Evolutionary conservation across 2,113 vertebrate species (phyloP), one percentile per base, ranked within the genome.

Genomic region (Lagopus leucura): DNA sequence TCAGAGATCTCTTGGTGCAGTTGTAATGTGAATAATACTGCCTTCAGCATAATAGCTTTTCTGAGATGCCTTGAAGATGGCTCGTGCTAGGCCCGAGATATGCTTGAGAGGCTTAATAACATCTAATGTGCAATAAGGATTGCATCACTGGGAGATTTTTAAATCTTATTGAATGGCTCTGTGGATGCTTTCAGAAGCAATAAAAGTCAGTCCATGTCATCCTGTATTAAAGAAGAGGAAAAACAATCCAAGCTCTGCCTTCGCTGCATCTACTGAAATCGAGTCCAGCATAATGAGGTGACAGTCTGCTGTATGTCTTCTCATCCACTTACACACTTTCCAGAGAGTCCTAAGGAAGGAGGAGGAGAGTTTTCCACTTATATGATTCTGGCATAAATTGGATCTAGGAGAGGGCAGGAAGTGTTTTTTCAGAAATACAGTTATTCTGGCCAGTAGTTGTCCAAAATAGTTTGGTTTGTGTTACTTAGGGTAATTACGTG

Each of bases 111-210:
- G 55, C 27, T 55, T 50, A 69, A 3, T 45, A 61, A 73, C 21
- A 52, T 42, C 58, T 63, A 24, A 79, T 1, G 4, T 40, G 43
- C 70, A 36, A 32, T 66, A 86, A 82, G 75, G 18, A 19, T 40
- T 85, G 78, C 4, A 0, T 79, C 81, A 38, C 75, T 77, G 82
- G 28, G 63, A 69, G 66, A 58, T 27, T 48, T 88, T 66, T 8
- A 22, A 81, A 73, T 24, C 66, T 92, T 55, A 32, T 4, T 50
- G 55, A 82, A 80, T 64, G 42, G 50, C 82, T 94, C 58, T 64
- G 63, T 87, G 81, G 89, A 14, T 89, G 24, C 36, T 93, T 96
- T 92, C 91, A 87, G 86, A 85, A 91, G 78, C 45, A 85, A 82
- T 82, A 74, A 85, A 93, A 45, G 66, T 91, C 75, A 70, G 67